Evolutionary conservation across 2,888 invertebrate genomes (phyloP).

Genomic region (Hipparchia sbordonii): DNA sequence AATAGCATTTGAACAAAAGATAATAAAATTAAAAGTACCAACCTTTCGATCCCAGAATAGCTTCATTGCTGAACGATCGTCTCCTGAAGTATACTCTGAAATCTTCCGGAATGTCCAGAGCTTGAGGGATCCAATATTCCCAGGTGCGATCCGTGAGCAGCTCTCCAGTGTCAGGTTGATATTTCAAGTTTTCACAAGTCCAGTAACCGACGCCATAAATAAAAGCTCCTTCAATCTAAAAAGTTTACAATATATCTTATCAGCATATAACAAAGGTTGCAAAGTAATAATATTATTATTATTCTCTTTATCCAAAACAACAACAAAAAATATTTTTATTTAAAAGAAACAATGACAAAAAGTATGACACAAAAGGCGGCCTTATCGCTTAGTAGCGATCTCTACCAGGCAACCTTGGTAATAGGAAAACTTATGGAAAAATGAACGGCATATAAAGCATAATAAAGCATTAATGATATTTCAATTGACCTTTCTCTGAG

Average conservation of each 20-base stretch:
- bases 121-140: constrained; percentile 88
- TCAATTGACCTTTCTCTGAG: too few species aligned
- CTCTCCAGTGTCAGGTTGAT: constrained; percentile 84
- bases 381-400: too few species aligned
- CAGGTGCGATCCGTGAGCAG: constrained; percentile 89
- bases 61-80: constrained; percentile 82
- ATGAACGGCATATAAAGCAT: too few species aligned
- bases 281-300: too few species aligned
- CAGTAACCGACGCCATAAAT: constrained; percentile 10
- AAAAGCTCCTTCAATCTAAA: constrained; percentile 18
- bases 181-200: constrained; percentile 68
- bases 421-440: too few species aligned
- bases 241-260: not conserved
- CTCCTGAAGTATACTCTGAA: constrained; percentile 86
- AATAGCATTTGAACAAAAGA: not conserved
- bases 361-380: too few species aligned
- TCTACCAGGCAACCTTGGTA: too few species aligned
- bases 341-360: too few species aligned
- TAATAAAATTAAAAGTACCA: not conserved
- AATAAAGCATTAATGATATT: too few species aligned
- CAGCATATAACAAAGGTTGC: too few species aligned
- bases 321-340: too few species aligned
- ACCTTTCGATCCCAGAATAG: constrained; percentile 87
- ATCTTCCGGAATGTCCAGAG: constrained; percentile 89
- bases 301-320: too few species aligned